These are phyloP conservation scores for Scaptomyza reducta DNA, from an alignment of 2,888 invertebrate species.

Conservation along the genomic window DNA sequence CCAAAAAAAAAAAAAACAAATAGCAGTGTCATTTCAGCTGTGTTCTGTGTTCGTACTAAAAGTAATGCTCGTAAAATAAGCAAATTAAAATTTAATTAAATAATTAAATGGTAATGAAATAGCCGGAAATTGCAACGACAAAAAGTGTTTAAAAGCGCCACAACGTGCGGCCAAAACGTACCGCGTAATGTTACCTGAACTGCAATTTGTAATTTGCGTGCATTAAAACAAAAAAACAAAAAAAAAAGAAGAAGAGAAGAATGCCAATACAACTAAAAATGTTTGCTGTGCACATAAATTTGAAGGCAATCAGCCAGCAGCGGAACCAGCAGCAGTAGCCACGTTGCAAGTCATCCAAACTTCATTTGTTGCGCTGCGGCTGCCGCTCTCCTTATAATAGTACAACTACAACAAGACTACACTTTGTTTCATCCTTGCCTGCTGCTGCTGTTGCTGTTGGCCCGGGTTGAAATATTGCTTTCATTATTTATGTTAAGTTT, in stretches of 20 bases:
- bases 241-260: too few species aligned
- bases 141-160: constrained; percentile 16
- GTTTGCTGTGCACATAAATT: constrained; percentile 65
- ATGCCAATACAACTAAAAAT: constrained; percentile 26
- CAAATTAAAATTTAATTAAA: constrained; percentile 15
- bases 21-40: constrained; percentile 25
- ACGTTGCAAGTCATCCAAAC: constrained; percentile 79
- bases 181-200: constrained; percentile 19
- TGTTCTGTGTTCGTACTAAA: constrained; percentile 10
- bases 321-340: constrained; percentile 4
- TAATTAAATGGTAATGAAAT: constrained; percentile 1
- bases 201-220: constrained; percentile 33
- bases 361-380: constrained; percentile 76
- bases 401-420: constrained; percentile 17
- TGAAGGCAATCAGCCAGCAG: constrained; percentile 72
- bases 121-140: background rate
- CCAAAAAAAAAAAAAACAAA: background rate
- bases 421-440: constrained; percentile 51
- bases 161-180: constrained; percentile 5
- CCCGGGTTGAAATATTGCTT: constrained; percentile 72
- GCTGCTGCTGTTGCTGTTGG: constrained; percentile 25
- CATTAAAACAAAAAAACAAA: constrained; percentile 12
- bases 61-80: constrained; percentile 20
- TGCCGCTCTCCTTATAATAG: constrained; percentile 21
- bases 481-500: constrained; percentile 76